These are phyloP conservation scores for Palythoa heliodiscus DNA, from an alignment of 92 coral and sea anemone species.

Conservation along the genomic window DNA sequence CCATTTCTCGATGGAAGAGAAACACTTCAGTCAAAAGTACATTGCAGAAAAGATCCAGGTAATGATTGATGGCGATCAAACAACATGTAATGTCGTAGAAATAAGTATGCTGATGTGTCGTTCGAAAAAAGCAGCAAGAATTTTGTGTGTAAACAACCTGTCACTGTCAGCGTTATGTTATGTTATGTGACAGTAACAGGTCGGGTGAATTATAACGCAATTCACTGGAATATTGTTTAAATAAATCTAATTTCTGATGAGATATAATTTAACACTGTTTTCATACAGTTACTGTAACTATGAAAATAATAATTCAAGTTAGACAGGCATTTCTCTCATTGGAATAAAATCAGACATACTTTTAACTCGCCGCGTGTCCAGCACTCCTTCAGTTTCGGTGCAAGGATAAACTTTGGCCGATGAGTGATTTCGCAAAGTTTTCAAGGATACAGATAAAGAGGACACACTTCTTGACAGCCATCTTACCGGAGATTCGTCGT, in stretches of 20 bases:
- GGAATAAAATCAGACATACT: slow-evolving; percentile 89
- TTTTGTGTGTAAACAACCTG: too few species aligned
- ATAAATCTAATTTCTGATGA: background rate
- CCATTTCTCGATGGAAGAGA: too few species aligned
- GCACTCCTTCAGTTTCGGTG: slow-evolving; percentile 45
- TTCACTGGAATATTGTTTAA: background rate
- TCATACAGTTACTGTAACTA: background rate
- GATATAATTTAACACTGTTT: background rate
- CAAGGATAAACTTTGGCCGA: slow-evolving; percentile 78
- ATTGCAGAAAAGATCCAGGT: too few species aligned
- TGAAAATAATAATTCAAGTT: background rate
- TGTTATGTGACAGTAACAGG: too few species aligned
- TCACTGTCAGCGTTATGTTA: too few species aligned
- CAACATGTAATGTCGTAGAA: too few species aligned
- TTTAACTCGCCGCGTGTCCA: slow-evolving; percentile 71
- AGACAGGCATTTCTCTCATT: slow-evolving; percentile 70
- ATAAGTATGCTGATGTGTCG: too few species aligned
- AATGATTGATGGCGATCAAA: too few species aligned
- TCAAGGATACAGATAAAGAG: slow-evolving; percentile 59
- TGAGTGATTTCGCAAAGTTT: slow-evolving; percentile 70
- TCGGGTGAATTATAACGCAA: too few species aligned
- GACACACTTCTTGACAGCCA: slow-evolving; percentile 83
- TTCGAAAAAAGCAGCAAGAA: too few species aligned
- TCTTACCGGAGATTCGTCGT: slow-evolving; percentile 57
- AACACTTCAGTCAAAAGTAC: too few species aligned